Conservation (phyloP, 2,888 invertebrate genomes). For the Tipula lateralis region DNA sequence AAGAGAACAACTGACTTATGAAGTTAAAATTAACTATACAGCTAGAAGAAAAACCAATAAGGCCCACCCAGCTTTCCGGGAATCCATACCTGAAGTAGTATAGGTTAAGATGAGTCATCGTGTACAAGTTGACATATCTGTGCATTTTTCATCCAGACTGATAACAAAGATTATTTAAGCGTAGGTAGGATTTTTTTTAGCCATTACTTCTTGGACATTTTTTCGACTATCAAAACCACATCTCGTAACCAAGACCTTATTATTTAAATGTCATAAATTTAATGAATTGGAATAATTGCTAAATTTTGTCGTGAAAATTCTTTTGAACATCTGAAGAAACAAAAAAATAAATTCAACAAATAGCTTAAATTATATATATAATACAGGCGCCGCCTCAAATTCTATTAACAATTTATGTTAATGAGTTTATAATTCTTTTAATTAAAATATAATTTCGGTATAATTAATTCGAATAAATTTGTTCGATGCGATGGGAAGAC, state of each 20-base stretch:
- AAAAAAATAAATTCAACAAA: not conserved
- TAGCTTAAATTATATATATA: not conserved
- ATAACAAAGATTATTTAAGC: too few species aligned
- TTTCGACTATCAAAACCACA: too few species aligned
- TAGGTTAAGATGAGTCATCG: too few species aligned
- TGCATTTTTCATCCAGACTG: too few species aligned
- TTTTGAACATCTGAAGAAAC: not conserved
- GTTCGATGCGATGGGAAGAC: not conserved
- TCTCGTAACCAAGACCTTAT: not conserved
- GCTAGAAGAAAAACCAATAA: too few species aligned
- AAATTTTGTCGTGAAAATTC: not conserved
- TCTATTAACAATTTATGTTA: not conserved
- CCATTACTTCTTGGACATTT: too few species aligned
- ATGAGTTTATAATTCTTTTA: slow-evolving; percentile 1
- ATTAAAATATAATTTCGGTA: not conserved
- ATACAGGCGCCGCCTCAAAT: not conserved
- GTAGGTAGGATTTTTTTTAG: too few species aligned
- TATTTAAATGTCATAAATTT: not conserved
- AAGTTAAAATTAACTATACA: too few species aligned
- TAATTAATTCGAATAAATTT: not conserved
- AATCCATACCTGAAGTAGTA: too few species aligned
- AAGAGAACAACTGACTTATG: too few species aligned
- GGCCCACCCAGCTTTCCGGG: too few species aligned
- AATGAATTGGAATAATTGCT: not conserved
- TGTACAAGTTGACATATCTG: too few species aligned